These are phyloP conservation scores for Phallusia fumigata DNA, from an alignment of 23 tunicate species.

Conservation along the genomic window DNA sequence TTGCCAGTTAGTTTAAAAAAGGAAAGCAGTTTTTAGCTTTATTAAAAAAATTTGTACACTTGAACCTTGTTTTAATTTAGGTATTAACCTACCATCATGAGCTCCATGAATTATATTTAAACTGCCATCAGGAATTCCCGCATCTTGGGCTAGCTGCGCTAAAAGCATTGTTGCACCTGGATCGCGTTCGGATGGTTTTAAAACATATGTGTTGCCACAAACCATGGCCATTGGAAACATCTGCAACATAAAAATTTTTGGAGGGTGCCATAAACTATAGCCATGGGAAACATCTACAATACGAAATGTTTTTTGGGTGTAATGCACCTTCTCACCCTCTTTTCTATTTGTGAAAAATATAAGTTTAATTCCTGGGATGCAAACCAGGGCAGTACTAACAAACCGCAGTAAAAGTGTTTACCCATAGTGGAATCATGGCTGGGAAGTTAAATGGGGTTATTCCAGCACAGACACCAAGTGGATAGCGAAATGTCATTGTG, in stretches of 20 bases:
- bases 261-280: too few relatives aligned
- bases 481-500: constrained; percentile 89
- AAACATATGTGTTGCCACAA: constrained; percentile 92
- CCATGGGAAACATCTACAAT: too few relatives aligned
- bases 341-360: too few relatives aligned
- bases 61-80: too few relatives aligned
- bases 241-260: too few relatives aligned
- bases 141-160: constrained; percentile 85
- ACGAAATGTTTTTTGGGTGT: too few relatives aligned
- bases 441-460: constrained; percentile 98
- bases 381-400: too few relatives aligned
- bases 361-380: too few relatives aligned
- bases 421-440: constrained; percentile 99
- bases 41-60: too few relatives aligned
- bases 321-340: too few relatives aligned
- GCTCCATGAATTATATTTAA: constrained; percentile 92
- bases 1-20: too few relatives aligned
- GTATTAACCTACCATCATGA: constrained; percentile 79
- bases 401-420: not conserved
- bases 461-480: constrained; percentile 98
- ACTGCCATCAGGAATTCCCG: constrained; percentile 96
- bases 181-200: constrained; percentile 98
- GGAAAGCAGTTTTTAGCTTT: too few relatives aligned
- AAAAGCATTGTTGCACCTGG: constrained; percentile 95
- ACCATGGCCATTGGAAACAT: constrained; percentile 99